Conservation (phyloP, 2,888 invertebrate species). For the Sialis lutaria region DNA sequence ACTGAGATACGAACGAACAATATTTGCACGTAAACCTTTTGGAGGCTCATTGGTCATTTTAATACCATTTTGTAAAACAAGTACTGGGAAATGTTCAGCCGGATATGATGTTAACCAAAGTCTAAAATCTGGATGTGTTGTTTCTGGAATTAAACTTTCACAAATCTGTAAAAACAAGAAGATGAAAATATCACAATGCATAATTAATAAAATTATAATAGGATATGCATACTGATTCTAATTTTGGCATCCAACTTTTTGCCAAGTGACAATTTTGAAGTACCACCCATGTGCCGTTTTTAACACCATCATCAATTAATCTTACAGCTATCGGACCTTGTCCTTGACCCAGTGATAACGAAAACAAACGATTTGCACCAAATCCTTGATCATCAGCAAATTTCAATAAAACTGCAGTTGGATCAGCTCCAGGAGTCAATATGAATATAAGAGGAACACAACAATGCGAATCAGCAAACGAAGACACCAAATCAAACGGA, state of each 20-base stretch:
- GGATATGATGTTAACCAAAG: constrained; percentile 95
- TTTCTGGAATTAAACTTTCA: constrained; percentile 62
- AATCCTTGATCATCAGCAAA: constrained; percentile 88
- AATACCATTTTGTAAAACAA: constrained; percentile 81
- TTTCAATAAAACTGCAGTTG: constrained; percentile 72
- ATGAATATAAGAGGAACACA: constrained; percentile 80
- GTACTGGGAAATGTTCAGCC: constrained; percentile 78
- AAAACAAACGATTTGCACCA: constrained; percentile 56
- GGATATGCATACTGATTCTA: constrained; percentile 52
- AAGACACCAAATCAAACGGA: constrained; percentile 69
- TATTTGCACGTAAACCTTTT: constrained; percentile 71
- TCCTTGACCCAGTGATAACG: constrained; percentile 82
- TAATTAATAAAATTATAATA: neutral
- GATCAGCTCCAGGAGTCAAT: constrained; percentile 85
- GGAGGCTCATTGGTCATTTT: constrained; percentile 97
- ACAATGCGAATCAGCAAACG: constrained; percentile 71
- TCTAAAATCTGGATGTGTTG: constrained; percentile 79
- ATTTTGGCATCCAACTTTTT: constrained; percentile 82
- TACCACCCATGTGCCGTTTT: constrained; percentile 81
- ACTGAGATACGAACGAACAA: constrained; percentile 63
- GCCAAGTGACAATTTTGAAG: constrained; percentile 93
- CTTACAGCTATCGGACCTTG: constrained; percentile 80
- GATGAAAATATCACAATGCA: neutral
- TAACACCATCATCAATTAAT: constrained; percentile 69
- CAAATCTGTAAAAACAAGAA: constrained; percentile 42